Evolutionary conservation across 2,797 vertebrate species (phyloP).

Genomic region (Australoheros facetus): DNA sequence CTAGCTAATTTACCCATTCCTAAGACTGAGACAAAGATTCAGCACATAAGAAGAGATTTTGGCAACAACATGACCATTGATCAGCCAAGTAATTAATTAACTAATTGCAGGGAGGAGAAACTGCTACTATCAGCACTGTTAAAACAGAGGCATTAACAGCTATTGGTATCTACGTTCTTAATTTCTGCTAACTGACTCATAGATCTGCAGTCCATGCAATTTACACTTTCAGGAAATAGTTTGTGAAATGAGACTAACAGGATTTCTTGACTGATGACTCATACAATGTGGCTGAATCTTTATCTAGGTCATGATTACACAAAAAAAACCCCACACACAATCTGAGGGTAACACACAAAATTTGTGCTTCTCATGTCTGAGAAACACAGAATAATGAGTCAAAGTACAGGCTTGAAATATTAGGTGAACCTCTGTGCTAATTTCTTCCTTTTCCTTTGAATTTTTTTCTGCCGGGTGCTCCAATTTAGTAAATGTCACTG

Average conservation of each 20-base stretch:
- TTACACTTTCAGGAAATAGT: neutral
- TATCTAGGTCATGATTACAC: neutral
- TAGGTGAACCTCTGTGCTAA: neutral
- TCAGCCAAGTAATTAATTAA: constrained; percentile 75
- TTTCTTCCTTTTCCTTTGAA: neutral
- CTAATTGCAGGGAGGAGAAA: constrained; percentile 54
- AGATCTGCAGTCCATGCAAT: constrained; percentile 30
- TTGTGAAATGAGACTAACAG: neutral
- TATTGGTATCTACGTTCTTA: constrained; percentile 53
- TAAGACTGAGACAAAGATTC: constrained; percentile 44
- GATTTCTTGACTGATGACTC: neutral
- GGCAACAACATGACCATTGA: constrained; percentile 70
- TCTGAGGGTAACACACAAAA: neutral
- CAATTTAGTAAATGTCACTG: neutral
- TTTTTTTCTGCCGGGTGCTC: neutral
- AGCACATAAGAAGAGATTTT: constrained; percentile 33
- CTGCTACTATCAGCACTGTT: constrained; percentile 65
- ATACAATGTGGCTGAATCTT: neutral
- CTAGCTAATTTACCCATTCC: constrained; percentile 46
- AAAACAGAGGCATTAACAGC: constrained; percentile 60
- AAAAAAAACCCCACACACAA: neutral
- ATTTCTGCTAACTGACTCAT: constrained; percentile 68
- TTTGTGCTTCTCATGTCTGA: neutral
- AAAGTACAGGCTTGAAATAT: rapidly evolving
- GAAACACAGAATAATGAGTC: neutral